A percentile compares a stretch with the other conserved stretches of the same genome.
phyloP scores from a whole-genome alignment of 2,113 vertebrate genomes.

The Zingel zingel region DNA sequence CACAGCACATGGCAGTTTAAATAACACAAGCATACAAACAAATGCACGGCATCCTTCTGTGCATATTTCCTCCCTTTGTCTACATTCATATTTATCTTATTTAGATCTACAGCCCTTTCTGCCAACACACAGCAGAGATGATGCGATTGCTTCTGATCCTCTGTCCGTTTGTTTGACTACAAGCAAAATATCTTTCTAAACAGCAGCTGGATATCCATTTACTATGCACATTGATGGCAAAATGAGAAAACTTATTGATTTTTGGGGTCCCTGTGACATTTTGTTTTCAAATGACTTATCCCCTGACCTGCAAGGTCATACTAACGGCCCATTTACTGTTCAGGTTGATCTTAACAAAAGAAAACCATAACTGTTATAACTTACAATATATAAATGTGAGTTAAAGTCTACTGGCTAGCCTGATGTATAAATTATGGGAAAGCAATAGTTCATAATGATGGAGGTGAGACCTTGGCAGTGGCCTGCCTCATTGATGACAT shows the following conservation, averaged over 20 bases:
- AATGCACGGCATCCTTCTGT: not conserved
- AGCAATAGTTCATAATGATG: not conserved
- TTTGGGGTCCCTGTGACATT: not conserved
- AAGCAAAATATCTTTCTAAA: not conserved
- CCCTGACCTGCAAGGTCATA: not conserved
- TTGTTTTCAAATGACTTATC: not conserved
- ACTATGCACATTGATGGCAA: not conserved
- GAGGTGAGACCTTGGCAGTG: not conserved
- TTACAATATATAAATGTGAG: not conserved
- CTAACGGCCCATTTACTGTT: not conserved
- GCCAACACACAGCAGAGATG: not conserved
- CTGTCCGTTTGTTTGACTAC: not conserved
- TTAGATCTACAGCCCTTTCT: not conserved
- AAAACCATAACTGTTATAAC: not conserved
- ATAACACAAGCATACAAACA: not conserved
- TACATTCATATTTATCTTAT: not conserved
- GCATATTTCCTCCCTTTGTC: not conserved
- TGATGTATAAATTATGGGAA: not conserved
- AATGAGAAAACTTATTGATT: not conserved
- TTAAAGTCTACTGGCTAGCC: not conserved
- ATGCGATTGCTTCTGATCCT: not conserved
- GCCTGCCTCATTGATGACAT: not conserved
- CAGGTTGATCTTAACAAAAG: not conserved
- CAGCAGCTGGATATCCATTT: not conserved
- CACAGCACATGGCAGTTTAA: not conserved